phyloP scores from a whole-genome alignment of 2,888 invertebrate species.

The Pecten maximus region DNA sequence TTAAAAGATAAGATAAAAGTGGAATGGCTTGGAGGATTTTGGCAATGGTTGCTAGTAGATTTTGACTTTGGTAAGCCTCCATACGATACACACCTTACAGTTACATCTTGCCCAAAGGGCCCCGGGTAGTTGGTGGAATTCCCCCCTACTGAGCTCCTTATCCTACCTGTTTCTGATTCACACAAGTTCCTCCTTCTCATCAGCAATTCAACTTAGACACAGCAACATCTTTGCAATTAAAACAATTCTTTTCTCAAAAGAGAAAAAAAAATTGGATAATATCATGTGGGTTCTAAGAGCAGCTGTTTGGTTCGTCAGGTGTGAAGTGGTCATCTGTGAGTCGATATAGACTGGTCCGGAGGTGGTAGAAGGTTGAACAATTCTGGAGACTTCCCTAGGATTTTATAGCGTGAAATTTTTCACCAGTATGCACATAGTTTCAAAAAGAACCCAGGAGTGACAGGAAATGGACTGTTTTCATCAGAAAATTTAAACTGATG shows the following conservation, averaged over 20 bases:
- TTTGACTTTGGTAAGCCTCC: neutral
- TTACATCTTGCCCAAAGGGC: neutral
- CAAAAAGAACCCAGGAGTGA: neutral
- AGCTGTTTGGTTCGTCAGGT: neutral
- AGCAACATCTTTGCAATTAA: neutral
- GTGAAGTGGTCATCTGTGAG: neutral
- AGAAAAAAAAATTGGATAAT: neutral
- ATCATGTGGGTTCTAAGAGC: neutral
- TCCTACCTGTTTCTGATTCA: neutral
- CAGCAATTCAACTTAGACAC: neutral
- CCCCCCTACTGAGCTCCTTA: neutral
- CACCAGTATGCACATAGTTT: neutral
- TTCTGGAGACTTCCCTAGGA: neutral
- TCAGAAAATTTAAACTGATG: neutral
- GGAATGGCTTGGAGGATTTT: neutral
- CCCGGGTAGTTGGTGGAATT: neutral
- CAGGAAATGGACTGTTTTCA: neutral
- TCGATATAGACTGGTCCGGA: neutral
- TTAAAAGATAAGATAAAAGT: constrained; percentile 35
- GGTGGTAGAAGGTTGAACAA: neutral
- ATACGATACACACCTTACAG: neutral
- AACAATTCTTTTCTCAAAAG: neutral
- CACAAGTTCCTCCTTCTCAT: neutral
- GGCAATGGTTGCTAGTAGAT: constrained; percentile 4
- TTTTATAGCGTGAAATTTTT: neutral